Base-by-base conservation (phyloP, 2,888 invertebrate species). In the Apotomis turbidana region DNA sequence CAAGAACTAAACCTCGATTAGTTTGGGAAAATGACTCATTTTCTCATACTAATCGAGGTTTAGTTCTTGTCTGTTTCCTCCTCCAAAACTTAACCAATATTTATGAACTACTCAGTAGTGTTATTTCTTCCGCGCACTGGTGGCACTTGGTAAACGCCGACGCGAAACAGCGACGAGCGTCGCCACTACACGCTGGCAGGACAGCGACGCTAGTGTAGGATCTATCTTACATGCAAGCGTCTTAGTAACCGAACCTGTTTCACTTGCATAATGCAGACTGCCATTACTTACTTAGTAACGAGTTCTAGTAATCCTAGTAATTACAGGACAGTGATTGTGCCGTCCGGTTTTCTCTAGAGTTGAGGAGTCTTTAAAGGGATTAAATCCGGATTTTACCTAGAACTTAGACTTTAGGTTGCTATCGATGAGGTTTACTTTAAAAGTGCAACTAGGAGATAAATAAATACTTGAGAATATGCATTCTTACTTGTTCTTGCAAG, bases 251-350 rank as follows among this genome's bases (percentile, higher is more conserved):
- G 44, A 55, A 58, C 67, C 58, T 38, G 67, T 58, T 58, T 58
- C 15, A 51, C 51, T 68, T 71, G 61, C 57, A 62, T 72, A 62
- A 72, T 51, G 49, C 5, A 49, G 68, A 55, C 36, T 49, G 13
- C 62, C 44, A 36, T 12, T 46, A 27, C 59, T 70, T 59, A 46
- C 60, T 55, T 55, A 69, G 41, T 57, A 61, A 61, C 61, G 12
- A 55, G 60, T 60, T 64, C 59, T 36, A 55, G 59, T 49, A 63
- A 67, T n/a, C 15, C 36, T 44, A 49, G 55, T 69, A n/a, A 62
- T 69, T 68, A 51, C n/a, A 54, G 27, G 46, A 36, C 44, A 46
- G 13, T 55, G 49, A 61, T 61, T 61, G 54, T 61, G 36, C 13
- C 36, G 38, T 68, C 68, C 68, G 68, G 68, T 59, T 68, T 36